These are phyloP conservation scores for Listronotus bonariensis DNA, from an alignment of 1,140 invertebrate genomes.

Conservation along the genomic window DNA sequence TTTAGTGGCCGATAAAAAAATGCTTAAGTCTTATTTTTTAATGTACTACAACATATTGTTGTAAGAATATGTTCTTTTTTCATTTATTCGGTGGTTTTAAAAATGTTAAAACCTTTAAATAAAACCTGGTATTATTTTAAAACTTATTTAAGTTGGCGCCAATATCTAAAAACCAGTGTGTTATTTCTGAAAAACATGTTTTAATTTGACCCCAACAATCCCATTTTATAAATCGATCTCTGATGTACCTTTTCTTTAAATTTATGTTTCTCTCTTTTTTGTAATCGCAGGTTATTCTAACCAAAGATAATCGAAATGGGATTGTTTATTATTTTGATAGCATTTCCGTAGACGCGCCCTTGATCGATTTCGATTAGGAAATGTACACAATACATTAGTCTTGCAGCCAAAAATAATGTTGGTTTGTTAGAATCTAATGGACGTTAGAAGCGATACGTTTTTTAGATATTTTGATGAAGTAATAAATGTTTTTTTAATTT, in stretches of 20 bases:
- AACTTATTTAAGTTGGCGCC: too few relatives aligned
- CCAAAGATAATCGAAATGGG: slow-evolving; percentile 21
- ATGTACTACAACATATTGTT: too few relatives aligned
- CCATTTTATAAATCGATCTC: slow-evolving; percentile 18
- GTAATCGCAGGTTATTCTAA: slow-evolving; percentile 15
- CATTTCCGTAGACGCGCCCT: slow-evolving; percentile 22
- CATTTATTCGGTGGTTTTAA: too few relatives aligned
- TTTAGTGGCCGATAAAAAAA: too few relatives aligned
- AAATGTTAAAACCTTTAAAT: too few relatives aligned
- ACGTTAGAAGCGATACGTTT: slow-evolving; percentile 7
- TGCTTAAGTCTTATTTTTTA: too few relatives aligned
- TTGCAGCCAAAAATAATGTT: slow-evolving; percentile 24
- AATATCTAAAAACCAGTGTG: too few relatives aligned
- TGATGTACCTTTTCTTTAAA: slow-evolving; percentile 20
- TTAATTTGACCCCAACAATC: slow-evolving; percentile 4
- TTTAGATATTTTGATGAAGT: slow-evolving; percentile 16
- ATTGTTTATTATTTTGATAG: slow-evolving; percentile 33
- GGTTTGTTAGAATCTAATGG: slow-evolving; percentile 27
- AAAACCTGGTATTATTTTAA: too few relatives aligned
- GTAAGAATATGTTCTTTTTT: too few relatives aligned
- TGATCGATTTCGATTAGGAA: slow-evolving; percentile 28
- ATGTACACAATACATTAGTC: slow-evolving; percentile 29
- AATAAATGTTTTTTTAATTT: slow-evolving; percentile 27
- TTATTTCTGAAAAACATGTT: not conserved
- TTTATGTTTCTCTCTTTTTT: slow-evolving; percentile 17